phyloP scores from a whole-genome alignment of 2,888 invertebrate genomes.

The Leptinotarsa tumamoca region DNA sequence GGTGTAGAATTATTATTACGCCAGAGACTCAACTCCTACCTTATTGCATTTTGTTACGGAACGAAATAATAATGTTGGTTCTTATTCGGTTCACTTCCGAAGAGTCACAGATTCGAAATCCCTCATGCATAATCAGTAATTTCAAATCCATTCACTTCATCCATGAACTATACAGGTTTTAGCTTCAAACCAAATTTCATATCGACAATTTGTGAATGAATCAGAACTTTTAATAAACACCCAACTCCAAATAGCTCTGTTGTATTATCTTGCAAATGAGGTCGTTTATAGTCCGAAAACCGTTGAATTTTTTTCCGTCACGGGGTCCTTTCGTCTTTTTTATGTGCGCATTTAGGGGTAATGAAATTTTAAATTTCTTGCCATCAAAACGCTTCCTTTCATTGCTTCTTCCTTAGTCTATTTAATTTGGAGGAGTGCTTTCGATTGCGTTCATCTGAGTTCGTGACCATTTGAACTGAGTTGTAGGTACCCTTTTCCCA shows the following conservation, averaged over 20 bases:
- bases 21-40: no score
- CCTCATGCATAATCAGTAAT: background rate
- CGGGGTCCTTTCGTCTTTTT: constrained; percentile 30
- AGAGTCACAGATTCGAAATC: no score
- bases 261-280: constrained; percentile 47
- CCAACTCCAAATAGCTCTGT: constrained; percentile 45
- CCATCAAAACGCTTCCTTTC: constrained; percentile 35
- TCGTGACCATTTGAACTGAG: background rate
- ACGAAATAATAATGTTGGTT: no score
- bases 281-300: constrained; percentile 33
- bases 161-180: background rate
- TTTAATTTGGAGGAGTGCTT: constrained; percentile 27
- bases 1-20: no score
- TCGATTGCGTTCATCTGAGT: background rate
- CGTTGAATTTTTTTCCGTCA: constrained; percentile 38
- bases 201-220: background rate
- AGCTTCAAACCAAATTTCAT: background rate
- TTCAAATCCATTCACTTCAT: background rate
- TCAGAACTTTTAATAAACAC: constrained; percentile 4
- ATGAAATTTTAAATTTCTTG: constrained; percentile 43
- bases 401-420: constrained; percentile 12
- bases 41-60: no score
- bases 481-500: background rate
- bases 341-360: constrained; percentile 36
- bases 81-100: no score